These are phyloP conservation scores for Drymodes brunneopygia DNA, from an alignment of 2,113 vertebrate species.

Conservation along the genomic window DNA sequence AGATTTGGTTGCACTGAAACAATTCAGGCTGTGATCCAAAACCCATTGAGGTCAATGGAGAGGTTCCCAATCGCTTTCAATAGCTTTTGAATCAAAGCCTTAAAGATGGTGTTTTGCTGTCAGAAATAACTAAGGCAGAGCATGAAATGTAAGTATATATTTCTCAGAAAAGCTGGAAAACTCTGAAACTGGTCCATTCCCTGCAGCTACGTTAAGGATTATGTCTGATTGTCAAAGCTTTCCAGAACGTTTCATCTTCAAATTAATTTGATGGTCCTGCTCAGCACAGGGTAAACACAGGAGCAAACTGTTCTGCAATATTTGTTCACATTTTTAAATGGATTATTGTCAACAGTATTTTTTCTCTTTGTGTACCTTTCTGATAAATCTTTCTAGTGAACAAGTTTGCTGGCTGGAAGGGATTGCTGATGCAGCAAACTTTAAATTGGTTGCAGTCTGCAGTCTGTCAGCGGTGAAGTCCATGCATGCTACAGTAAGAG, in stretches of 20 bases:
- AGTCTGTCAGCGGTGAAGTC: neutral
- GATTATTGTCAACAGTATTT: neutral
- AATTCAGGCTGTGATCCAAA: neutral
- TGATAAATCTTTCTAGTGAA: constrained; percentile 5
- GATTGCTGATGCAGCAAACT: constrained; percentile 4
- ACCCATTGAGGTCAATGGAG: neutral
- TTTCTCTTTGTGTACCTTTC: neutral
- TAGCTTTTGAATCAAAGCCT: neutral
- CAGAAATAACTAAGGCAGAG: neutral
- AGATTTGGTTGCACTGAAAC: neutral
- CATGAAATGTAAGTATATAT: neutral
- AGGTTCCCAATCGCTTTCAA: neutral
- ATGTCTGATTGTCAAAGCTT: neutral
- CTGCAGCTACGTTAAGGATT: neutral
- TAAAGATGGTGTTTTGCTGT: neutral
- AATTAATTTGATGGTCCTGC: constrained; percentile 14
- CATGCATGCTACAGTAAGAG: neutral
- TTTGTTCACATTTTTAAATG: neutral
- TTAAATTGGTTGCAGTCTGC: neutral
- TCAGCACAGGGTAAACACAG: neutral
- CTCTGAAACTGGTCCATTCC: neutral
- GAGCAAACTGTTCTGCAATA: neutral
- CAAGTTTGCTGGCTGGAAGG: neutral
- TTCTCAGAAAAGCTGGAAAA: neutral
- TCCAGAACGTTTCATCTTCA: neutral